A percentile compares a stretch with the other conserved stretches of the same genome.
phyloP scores from a whole-genome alignment of 1,140 invertebrate species.

The Ptiloglossa arizonensis region DNA sequence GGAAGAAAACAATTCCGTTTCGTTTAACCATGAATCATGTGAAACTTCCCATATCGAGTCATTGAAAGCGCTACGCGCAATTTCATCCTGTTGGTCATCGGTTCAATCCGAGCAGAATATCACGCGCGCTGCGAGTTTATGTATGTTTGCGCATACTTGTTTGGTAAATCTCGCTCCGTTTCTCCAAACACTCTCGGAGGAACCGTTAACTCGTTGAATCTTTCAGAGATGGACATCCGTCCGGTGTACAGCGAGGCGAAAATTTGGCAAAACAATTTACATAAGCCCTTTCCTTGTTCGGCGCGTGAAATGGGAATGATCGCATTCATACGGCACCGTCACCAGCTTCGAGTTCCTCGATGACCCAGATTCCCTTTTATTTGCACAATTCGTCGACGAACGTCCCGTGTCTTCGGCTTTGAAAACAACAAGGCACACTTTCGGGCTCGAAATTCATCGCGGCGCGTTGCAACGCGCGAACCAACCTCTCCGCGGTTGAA shows the following conservation, averaged over 20 bases:
- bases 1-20: too few relatives aligned
- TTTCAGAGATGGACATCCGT: conserved; percentile 45
- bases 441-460: neutral
- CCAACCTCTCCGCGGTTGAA: neutral
- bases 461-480: neutral
- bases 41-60: too few relatives aligned
- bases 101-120: neutral
- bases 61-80: too few relatives aligned
- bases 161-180: neutral
- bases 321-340: neutral
- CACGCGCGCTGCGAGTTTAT: neutral
- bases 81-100: too few relatives aligned
- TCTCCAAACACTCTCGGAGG: conserved; percentile 2
- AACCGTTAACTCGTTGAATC: conserved; percentile 33
- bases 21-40: too few relatives aligned
- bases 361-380: conserved; percentile 27
- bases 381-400: neutral
- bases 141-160: neutral
- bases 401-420: too few relatives aligned
- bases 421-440: too few relatives aligned
- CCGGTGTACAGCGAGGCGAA: conserved; percentile 27
- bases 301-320: neutral
- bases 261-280: conserved; percentile 38
- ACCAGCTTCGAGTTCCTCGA: neutral
- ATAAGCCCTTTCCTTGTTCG: conserved; percentile 9